Conservation (phyloP, 2,888 invertebrate genomes). For the Salticus scenicus region DNA sequence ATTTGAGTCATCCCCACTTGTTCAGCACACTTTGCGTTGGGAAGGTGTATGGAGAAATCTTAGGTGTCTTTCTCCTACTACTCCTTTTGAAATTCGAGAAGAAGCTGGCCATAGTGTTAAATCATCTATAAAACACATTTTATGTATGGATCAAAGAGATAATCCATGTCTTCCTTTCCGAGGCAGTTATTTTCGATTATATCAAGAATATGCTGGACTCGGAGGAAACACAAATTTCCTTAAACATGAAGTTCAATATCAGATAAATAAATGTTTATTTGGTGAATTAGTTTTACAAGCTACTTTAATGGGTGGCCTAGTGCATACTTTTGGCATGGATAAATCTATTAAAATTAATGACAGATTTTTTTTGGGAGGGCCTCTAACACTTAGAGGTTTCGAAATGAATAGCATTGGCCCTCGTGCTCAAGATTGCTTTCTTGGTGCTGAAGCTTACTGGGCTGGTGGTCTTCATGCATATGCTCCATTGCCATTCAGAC, state of each 20-base stretch:
- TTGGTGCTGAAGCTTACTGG: conserved; percentile 85
- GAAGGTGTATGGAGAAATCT: conserved; percentile 90
- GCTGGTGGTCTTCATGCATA: conserved; percentile 89
- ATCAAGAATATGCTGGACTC: conserved; percentile 89
- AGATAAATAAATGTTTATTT: conserved; percentile 79
- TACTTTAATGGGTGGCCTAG: conserved; percentile 82
- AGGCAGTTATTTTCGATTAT: conserved; percentile 76
- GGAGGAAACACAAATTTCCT: conserved; percentile 95
- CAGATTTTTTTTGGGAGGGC: conserved; percentile 91
- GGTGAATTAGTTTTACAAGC: conserved; percentile 82
- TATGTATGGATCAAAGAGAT: conserved; percentile 67
- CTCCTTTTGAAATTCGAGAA: conserved; percentile 90
- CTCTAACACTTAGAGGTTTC: conserved; percentile 91
- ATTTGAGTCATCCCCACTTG: conserved; percentile 77
- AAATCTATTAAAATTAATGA: conserved; percentile 82
- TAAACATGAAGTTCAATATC: conserved; percentile 86
- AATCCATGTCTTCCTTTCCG: conserved; percentile 37
- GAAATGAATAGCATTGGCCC: conserved; percentile 90
- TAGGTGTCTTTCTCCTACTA: conserved; percentile 82
- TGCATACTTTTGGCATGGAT: conserved; percentile 80
- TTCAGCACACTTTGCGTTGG: conserved; percentile 90
- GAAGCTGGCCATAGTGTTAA: conserved; percentile 92
- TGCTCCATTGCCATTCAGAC: conserved; percentile 91
- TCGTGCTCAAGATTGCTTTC: conserved; percentile 80
- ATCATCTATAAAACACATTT: conserved; percentile 80